Conservation (phyloP, 2,113 vertebrate species). For the Narcine bancroftii region DNA sequence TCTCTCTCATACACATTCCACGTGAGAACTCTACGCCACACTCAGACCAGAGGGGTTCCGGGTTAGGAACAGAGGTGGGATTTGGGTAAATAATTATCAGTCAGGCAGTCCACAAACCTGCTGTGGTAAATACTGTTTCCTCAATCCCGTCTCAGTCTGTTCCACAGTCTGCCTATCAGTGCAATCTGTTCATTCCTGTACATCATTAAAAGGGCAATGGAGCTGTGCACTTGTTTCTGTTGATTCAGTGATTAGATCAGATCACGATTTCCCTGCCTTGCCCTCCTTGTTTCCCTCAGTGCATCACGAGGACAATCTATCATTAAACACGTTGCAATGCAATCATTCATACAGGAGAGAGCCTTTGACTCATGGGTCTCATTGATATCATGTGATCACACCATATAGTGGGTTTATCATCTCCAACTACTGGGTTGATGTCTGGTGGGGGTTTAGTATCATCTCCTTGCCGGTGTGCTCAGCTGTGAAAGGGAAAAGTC, state of each 20-base stretch:
- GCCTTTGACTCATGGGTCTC: background rate
- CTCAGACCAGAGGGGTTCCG: background rate
- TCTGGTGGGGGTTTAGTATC: background rate
- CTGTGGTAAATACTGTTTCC: conserved; percentile 16
- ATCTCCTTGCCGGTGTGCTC: background rate
- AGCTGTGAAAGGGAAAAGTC: background rate
- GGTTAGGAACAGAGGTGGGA: conserved; percentile 19
- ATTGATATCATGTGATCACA: background rate
- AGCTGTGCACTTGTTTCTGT: background rate
- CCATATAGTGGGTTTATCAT: background rate
- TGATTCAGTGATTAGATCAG: background rate
- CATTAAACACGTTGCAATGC: background rate
- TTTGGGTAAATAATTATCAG: conserved; percentile 23
- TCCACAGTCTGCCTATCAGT: conserved; percentile 21
- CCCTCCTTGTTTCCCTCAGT: background rate
- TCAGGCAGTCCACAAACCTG: background rate
- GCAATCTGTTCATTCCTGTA: conserved; percentile 25
- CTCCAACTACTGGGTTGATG: background rate
- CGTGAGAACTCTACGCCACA: conserved; percentile 10
- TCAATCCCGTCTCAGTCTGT: conserved; percentile 19
- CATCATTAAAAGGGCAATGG: conserved; percentile 30
- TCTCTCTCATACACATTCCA: conserved; percentile 14
- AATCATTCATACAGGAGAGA: background rate
- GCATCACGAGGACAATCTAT: background rate
- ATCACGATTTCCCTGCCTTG: background rate